Evolutionary conservation across 2,113 vertebrate genomes (phyloP), one percentile per base, ranked within the genome.

Genomic region (Lamprologus ornatipinnis): DNA sequence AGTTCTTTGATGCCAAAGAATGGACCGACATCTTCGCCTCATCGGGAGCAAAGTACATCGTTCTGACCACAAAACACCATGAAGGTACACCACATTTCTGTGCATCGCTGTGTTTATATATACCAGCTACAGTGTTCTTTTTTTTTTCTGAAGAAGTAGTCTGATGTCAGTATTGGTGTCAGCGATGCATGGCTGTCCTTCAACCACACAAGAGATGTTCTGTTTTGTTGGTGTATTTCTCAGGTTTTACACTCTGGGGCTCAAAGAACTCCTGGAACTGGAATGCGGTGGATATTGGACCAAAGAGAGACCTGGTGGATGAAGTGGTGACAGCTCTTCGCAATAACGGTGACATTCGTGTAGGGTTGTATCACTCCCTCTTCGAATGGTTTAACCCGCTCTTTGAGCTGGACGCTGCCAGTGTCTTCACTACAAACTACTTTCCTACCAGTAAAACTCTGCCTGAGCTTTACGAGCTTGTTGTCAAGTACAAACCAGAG

Each of bases 301-400:
- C 98, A 0, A 97, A 96, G 73, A 94, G 97, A 58, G 98, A 99
- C 83, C 91, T 99, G 37, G 97, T 99, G 53, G 96, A 85, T 35
- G 98, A 98, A 53, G 90, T 99, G 8, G 96, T 96, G 68, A 82
- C 9, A 2, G 97, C 98, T 70, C 51, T 99, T 26, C 96, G 97
- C 21, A 95, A 88, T 1, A 81, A 94, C 80, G 97, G 96, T 1
- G 91, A 93, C 88, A 91, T 99, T 90, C 98, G 1, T 58, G 96
- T 99, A 31, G 99, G 99, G 11, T 96, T 99, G 2, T 99, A 99
- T 85, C 98, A 99, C 83, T 99, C 99, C 5, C 96, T 98, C 10
- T 99, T 99, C 2, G 99, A 99, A 91, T 99, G 99, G 99, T 99
- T 99, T 85, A 97, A 99, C 82, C 98, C 98, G 0, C 95, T 98